phyloP scores from a whole-genome alignment of 35 echinoderm and acorn worm genomes.

The Hemicentrotus pulcherrimus region DNA sequence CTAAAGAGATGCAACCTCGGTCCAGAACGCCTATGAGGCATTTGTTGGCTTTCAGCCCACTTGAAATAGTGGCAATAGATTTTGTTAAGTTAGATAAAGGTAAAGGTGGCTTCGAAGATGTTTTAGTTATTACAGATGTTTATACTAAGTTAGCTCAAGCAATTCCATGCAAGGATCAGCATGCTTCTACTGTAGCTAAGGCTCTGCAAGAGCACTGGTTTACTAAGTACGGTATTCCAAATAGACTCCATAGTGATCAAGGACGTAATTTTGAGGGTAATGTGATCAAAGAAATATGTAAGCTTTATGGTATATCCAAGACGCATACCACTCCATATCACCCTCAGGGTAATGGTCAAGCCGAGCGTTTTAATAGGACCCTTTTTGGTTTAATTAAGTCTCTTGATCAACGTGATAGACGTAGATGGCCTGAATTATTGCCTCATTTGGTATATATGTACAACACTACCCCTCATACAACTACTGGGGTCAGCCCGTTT shows the following conservation, averaged over 20 bases:
- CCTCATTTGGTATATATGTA: no score
- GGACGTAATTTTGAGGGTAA: slow-evolving; percentile 28
- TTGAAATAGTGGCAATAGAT: slow-evolving; percentile 33
- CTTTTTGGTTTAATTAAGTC: slow-evolving; percentile 45
- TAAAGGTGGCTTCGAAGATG: slow-evolving; percentile 45
- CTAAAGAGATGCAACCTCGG: neutral
- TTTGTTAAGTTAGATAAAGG: slow-evolving; percentile 61
- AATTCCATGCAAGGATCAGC: neutral
- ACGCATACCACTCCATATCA: slow-evolving; percentile 58
- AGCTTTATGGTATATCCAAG: slow-evolving; percentile 47
- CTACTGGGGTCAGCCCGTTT: no score
- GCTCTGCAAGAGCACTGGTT: neutral
- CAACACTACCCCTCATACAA: no score
- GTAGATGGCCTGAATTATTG: no score
- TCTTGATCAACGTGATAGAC: neutral
- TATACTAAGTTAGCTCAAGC: neutral
- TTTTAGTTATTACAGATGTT: slow-evolving; percentile 61
- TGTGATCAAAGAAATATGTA: slow-evolving; percentile 51
- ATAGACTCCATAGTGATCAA: neutral
- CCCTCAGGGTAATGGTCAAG: no score
- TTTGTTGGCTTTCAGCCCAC: slow-evolving; percentile 37
- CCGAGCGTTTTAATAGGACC: slow-evolving; percentile 36
- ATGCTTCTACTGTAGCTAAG: neutral
- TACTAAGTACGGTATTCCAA: neutral
- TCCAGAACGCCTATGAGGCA: slow-evolving; percentile 46